Percentiles rank a stretch among this genome's conserved stretches.
These are phyloP conservation scores for Drosophila flavopinicola DNA, from an alignment of 2,888 invertebrate species.

Conservation along the genomic window DNA sequence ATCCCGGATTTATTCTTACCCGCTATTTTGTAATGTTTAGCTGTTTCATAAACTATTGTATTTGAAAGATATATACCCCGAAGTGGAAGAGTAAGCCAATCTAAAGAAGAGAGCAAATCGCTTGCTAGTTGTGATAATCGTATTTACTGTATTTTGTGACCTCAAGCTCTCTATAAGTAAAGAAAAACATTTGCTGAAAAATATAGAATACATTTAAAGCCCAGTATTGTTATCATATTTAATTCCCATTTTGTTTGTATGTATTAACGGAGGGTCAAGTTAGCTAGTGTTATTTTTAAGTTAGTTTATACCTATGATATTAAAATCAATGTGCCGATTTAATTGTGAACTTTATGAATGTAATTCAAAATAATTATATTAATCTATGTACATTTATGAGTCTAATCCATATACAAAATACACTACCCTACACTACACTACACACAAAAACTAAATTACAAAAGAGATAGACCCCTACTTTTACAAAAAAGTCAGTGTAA, in stretches of 20 bases:
- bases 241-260: background rate
- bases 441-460: background rate
- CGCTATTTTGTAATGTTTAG: background rate
- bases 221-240: constrained; percentile 40
- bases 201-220: constrained; percentile 9
- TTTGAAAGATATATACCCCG: background rate
- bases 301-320: no score
- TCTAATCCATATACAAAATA: no score
- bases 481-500: no score
- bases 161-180: constrained; percentile 38
- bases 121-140: constrained; percentile 57
- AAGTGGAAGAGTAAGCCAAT: background rate
- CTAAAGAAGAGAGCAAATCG: no score
- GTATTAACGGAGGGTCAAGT: background rate
- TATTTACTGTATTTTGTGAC: constrained; percentile 10
- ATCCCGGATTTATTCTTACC: background rate
- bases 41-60: background rate
- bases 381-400: background rate
- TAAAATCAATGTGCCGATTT: no score
- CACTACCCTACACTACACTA: no score
- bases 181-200: background rate
- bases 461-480: background rate
- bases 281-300: background rate
- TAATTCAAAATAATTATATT: background rate
- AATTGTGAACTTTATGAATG: no score